phyloP scores from a whole-genome alignment of 1,140 invertebrate species.

The Eupristina koningsbergeri region DNA sequence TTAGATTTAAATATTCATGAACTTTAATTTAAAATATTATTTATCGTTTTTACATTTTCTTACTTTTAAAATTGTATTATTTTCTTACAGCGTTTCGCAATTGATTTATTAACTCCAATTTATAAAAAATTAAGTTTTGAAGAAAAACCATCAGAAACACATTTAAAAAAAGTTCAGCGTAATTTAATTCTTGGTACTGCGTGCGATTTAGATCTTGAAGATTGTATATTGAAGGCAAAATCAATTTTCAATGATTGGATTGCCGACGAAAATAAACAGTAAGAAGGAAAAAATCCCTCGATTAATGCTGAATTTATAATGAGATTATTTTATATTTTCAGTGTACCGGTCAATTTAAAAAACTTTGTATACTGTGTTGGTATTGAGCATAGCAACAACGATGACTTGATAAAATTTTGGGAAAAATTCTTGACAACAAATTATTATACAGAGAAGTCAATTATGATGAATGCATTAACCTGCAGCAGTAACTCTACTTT shows the following conservation, averaged over 20 bases:
- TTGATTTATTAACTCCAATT: constrained; percentile 52
- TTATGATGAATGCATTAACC: constrained; percentile 58
- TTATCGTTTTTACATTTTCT: background rate
- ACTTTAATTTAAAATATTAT: background rate
- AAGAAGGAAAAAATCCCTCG: background rate
- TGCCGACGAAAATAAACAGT: constrained; percentile 50
- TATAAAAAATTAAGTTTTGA: constrained; percentile 56
- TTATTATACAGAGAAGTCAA: constrained; percentile 59
- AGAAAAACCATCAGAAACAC: constrained; percentile 40
- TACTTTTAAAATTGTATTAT: background rate
- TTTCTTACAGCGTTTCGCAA: constrained; percentile 52
- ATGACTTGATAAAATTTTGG: constrained; percentile 57
- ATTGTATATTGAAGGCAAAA: constrained; percentile 56
- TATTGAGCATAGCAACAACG: constrained; percentile 48
- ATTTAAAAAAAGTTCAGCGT: constrained; percentile 51
- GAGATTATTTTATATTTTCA: constrained; percentile 33
- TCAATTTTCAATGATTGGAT: constrained; percentile 60
- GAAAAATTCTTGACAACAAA: constrained; percentile 52
- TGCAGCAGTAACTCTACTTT: constrained; percentile 53
- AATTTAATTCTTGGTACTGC: constrained; percentile 55
- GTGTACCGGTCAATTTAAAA: constrained; percentile 56
- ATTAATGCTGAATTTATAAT: background rate
- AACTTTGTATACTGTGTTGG: constrained; percentile 60
- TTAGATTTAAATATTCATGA: too few relatives aligned
- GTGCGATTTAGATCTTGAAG: constrained; percentile 54